A percentile compares a stretch with the other conserved stretches of the same genome.
phyloP scores from a whole-genome alignment of 2,797 vertebrate species.

The Tapera naevia region DNA sequence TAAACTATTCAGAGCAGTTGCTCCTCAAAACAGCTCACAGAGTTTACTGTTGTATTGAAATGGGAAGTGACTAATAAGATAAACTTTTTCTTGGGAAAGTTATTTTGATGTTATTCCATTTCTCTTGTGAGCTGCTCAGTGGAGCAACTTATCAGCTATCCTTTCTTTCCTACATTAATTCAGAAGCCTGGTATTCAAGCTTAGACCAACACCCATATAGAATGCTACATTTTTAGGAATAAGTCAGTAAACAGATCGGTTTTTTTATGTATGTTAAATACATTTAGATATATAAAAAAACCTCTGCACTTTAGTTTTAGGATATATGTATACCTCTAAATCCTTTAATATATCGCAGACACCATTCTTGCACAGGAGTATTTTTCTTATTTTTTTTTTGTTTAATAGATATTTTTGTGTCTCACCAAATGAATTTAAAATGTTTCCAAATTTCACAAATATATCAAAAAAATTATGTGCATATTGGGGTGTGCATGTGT shows the following conservation, averaged over 20 bases:
- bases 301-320: not conserved
- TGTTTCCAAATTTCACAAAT: not conserved
- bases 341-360: not conserved
- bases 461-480: not conserved
- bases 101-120: not conserved
- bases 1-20: not conserved
- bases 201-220: not conserved
- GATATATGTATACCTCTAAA: too few species aligned
- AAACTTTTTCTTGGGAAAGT: not conserved
- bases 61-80: not conserved
- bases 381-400: not conserved
- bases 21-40: not conserved
- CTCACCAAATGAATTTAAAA: not conserved
- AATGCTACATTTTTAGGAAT: not conserved
- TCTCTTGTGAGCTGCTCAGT: not conserved
- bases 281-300: not conserved
- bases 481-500: not conserved
- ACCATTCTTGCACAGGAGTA: accelerated
- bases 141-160: not conserved
- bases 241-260: accelerated
- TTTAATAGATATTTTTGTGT: not conserved
- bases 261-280: not conserved
- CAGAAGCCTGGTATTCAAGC: not conserved
- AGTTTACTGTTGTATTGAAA: not conserved
- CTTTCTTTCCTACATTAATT: not conserved